Percentiles rank a stretch among this genome's conserved stretches.
These are phyloP conservation scores for Cabera pusaria DNA, from an alignment of 2,888 invertebrate genomes.

Conservation along the genomic window DNA sequence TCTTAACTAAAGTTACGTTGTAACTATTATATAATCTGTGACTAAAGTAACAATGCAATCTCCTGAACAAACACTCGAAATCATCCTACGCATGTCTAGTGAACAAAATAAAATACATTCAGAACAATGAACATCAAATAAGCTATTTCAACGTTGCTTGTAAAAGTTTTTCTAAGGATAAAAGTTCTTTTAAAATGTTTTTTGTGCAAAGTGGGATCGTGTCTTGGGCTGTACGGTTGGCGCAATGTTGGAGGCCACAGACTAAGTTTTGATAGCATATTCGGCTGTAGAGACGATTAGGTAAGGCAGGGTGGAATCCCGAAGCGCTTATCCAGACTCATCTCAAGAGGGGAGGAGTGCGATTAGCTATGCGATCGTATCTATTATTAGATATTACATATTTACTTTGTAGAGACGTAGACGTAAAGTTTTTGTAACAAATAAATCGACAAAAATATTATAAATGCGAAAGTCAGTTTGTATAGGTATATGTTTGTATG, in stretches of 20 bases:
- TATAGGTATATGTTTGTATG: no score
- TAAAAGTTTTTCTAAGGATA: background rate
- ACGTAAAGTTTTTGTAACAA: no score
- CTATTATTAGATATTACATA: no score
- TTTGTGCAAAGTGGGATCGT: background rate
- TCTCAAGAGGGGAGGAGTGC: no score
- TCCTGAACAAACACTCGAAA: conserved; percentile 14
- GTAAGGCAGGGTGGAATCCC: conserved; percentile 4
- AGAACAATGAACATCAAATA: background rate
- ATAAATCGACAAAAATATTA: no score
- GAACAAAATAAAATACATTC: background rate
- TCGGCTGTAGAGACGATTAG: conserved; percentile 7
- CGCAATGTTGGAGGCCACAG: background rate
- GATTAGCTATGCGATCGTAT: no score
- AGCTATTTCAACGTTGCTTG: no score
- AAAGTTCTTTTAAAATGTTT: background rate
- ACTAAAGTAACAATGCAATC: conserved; percentile 17
- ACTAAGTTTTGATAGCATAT: conserved; percentile 13
- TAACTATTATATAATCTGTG: no score
- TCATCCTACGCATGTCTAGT: background rate
- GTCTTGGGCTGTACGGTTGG: no score
- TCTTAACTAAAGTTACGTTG: no score
- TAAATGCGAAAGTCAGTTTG: no score
- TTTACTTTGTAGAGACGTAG: no score
- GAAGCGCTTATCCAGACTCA: conserved; percentile 3